These are phyloP conservation scores for Columbina picui DNA, from an alignment of 2,113 vertebrate species.

Conservation along the genomic window DNA sequence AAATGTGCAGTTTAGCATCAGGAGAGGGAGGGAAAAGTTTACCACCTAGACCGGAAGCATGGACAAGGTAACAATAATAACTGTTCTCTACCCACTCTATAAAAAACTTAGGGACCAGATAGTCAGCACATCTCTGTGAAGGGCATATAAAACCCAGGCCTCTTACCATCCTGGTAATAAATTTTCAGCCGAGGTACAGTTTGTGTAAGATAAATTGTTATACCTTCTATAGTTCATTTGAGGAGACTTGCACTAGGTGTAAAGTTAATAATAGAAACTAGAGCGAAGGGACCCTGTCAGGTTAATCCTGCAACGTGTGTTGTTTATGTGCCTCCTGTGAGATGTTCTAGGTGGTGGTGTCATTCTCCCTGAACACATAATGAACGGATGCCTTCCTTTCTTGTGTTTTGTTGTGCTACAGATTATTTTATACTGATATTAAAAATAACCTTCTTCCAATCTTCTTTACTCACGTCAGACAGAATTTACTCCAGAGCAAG, in stretches of 20 bases:
- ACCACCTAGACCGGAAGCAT: neutral
- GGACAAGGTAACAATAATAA: neutral
- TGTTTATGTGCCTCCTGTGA: neutral
- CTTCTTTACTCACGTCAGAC: constrained; percentile 42
- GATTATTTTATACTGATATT: constrained; percentile 22
- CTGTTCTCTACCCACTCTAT: neutral
- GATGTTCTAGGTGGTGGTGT: constrained; percentile 1
- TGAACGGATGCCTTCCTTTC: neutral
- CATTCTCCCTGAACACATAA: constrained; percentile 5
- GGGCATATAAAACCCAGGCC: neutral
- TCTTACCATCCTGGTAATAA: neutral
- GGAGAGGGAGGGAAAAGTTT: neutral
- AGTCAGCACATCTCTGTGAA: neutral
- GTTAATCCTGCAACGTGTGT: neutral
- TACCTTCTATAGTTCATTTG: constrained; percentile 22
- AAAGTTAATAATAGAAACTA: constrained; percentile 67
- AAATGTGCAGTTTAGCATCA: neutral
- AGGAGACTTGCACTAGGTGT: constrained; percentile 49
- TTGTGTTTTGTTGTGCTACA: neutral
- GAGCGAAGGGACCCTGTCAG: constrained; percentile 19
- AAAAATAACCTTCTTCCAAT: constrained; percentile 48
- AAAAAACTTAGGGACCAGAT: neutral
- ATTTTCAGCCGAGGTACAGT: neutral
- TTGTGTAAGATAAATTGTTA: neutral
- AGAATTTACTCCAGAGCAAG: constrained; percentile 38